Conservation (phyloP, 2,113 vertebrate species). For the Promerops cafer region DNA sequence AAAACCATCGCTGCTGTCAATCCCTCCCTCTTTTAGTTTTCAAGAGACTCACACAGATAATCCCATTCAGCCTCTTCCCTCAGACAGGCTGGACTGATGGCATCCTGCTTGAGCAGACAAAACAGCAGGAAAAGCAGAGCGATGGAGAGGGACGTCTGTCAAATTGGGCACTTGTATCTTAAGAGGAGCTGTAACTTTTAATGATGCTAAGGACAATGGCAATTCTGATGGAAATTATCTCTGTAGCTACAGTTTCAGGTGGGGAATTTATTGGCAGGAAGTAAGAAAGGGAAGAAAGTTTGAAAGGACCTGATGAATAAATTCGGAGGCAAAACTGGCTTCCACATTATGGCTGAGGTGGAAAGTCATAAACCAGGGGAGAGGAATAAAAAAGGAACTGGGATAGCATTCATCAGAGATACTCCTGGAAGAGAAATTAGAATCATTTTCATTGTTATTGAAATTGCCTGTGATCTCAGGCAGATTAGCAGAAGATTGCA, state of each 20-base stretch:
- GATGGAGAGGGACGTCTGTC: background rate
- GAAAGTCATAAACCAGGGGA: constrained; percentile 24
- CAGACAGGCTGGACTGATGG: background rate
- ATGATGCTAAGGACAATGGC: constrained; percentile 27
- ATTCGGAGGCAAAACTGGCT: background rate
- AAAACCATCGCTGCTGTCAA: background rate
- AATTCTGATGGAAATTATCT: constrained; percentile 31
- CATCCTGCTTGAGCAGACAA: background rate
- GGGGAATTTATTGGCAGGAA: constrained; percentile 11
- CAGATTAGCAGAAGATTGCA: constrained; percentile 27
- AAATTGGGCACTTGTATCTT: constrained; percentile 35
- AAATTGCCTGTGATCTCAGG: constrained; percentile 47
- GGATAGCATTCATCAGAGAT: background rate
- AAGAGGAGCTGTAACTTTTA: constrained; percentile 46
- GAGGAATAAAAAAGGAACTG: background rate
- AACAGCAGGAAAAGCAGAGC: background rate
- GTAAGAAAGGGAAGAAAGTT: background rate
- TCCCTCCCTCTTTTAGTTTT: background rate
- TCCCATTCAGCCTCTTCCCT: background rate
- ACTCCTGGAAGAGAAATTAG: background rate
- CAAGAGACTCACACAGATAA: background rate
- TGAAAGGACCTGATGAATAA: constrained; percentile 30
- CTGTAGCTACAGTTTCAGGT: constrained; percentile 30
- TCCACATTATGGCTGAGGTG: background rate
- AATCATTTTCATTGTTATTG: constrained; percentile 56